Base-by-base conservation (phyloP, 2,797 vertebrate genomes). In the Centroberyx gerrardi region DNA sequence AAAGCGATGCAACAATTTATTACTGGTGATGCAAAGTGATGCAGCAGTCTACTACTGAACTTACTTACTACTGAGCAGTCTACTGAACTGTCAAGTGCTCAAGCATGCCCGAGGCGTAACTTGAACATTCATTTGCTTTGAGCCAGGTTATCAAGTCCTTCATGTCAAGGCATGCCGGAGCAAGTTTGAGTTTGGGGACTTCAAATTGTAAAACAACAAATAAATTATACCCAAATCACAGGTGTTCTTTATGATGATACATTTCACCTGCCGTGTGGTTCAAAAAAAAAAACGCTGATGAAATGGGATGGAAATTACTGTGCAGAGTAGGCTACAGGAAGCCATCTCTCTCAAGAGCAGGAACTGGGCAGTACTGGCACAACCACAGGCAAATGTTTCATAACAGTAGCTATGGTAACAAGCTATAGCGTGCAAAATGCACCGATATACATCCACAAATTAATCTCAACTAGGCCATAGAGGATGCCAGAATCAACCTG, bases 351-450 rank as follows among this genome's bases (percentile, higher is more conserved):
- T 78, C 22, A 60, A 13, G 27, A 80, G 71, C 74, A 81, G 82
- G 74, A 90, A 87, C 61, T 56, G 67, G 81, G 73, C 56, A 78
- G n/a, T 51, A n/a, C 6, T 83, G 85, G 88, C 76, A 90, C 22
- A 75, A 87, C 87, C 88, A 87, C 90, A 90, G 38, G 60, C 60
- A 46, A 71, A 60, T 33, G 63, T 89, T 87, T 90, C 65, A 70
- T 33, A 80, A 82, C 60, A 42, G 84, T 77, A 22, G 3, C 87
- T 64, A 88, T 90, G 78, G 89, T 65, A 73, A 89, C 86, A 22
- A 58, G 29, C 31, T n/a, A 68, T 61, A 62, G 31, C 22, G 0
- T 52, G 56, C 49, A 7, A 80, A 18, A 68, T 74, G 62, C 72
- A 68, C 36, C 66, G 53, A 62, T 74, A 76, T 53, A 28, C 0